Evolutionary conservation across 2,113 vertebrate genomes (phyloP).

Genomic region (Burhinus oedicnemus): DNA sequence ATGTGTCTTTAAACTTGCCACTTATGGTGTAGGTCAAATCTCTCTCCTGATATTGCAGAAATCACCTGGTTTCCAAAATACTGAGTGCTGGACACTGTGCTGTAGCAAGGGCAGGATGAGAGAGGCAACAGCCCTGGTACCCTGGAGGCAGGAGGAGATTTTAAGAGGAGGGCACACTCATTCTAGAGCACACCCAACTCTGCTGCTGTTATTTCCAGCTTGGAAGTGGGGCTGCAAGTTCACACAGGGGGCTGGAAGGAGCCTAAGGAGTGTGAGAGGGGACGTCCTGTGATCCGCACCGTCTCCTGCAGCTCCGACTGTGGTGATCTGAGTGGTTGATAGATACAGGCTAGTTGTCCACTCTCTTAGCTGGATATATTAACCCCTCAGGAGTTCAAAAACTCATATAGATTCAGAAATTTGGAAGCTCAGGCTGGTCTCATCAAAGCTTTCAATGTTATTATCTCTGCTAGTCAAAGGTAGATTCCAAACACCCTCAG

Average conservation of each 20-base stretch:
- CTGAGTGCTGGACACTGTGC: background rate
- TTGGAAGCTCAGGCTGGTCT: background rate
- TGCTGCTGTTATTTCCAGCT: background rate
- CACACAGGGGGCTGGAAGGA: background rate
- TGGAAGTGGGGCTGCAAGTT: background rate
- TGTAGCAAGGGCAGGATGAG: background rate
- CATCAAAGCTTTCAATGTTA: background rate
- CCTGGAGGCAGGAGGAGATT: background rate
- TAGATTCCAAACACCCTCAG: background rate
- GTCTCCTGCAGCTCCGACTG: background rate
- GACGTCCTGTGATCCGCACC: background rate
- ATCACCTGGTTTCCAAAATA: background rate
- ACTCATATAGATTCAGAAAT: slow-evolving; percentile 3
- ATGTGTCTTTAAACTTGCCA: background rate
- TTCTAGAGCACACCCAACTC: background rate
- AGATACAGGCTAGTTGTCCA: background rate
- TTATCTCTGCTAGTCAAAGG: background rate
- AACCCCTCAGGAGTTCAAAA: slow-evolving; percentile 19
- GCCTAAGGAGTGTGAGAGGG: background rate
- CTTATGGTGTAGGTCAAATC: background rate
- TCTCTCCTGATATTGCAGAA: background rate
- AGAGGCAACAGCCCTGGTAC: background rate
- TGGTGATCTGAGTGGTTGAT: background rate
- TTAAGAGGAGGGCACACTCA: background rate
- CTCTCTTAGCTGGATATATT: background rate